Evolutionary conservation across 2,888 invertebrate species (phyloP), one percentile per base, ranked within the genome.

Genomic region (Lobophora halterata): DNA sequence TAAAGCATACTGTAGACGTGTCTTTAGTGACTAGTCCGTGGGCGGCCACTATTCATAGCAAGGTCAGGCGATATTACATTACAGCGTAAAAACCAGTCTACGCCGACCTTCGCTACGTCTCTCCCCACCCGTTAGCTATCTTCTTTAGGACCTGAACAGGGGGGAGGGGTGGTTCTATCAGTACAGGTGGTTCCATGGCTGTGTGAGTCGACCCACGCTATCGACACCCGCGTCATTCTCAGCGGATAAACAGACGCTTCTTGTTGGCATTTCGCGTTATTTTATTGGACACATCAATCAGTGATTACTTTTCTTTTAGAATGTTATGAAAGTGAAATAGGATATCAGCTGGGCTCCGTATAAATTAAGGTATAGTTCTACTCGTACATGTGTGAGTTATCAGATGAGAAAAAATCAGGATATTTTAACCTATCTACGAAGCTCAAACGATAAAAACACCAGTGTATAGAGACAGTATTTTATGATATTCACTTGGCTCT

Each of bases 61-160:
- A 86, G 86, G 86, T 78, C 82, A 71, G 41, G 56, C 71, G 74
- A 85, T 83, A 86, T 86, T 83, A 79, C 81, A 74, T 85, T 86
- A 79, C 86, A 81, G 59, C 63, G 57, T 52, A 46, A 51, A 55
- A 52, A 58, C 77, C 71, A 71, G 51, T 52, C 39, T 55, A 49
- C 25, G 16, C 13, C 45, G 71, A 66, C 31, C 65, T 46, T 53
- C 49, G 20, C 26, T 18, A 26, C 42, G 23, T 48, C 33, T 50
- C 35, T 42, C 10, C 14, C 25, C 33, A 32, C 54, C 42, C 49
- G 39, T 45, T 31, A n/a, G n/a, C n/a, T 37, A 29, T 50, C 33
- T 18, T 49, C 46, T 42, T 33, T 32, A 46, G 37, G 49, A 49
- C 26, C 12, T 38, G 20, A 23, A 17, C 41, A 31, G 52, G 54